Base-by-base conservation (phyloP, 2,113 vertebrate genomes). In the Burhinus bistriatus region DNA sequence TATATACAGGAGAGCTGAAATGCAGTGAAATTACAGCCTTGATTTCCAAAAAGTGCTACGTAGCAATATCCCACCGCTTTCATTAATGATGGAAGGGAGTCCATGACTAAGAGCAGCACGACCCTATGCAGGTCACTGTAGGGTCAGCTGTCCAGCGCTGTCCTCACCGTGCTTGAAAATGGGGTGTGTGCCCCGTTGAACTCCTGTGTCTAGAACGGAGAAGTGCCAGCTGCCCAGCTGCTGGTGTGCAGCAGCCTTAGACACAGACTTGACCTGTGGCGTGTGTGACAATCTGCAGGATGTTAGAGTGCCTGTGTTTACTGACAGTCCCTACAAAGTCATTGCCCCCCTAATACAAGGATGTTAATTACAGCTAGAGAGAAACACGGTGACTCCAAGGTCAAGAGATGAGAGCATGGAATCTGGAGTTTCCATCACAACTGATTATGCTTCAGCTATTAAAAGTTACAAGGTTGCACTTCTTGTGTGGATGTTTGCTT, bases 361-460 rank as follows among this genome's bases (percentile, higher is more conserved):
- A 30, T 71, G 51, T 91, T 91, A 52, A 72, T 84, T 90, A 70
- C 54, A 80, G 61, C 44, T 20, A 44, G 64, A 49, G 55, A 83
- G 65, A 76, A 92, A 57, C 21, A 5, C 9, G 15, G 79, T 57
- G 83, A 86, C 61, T 95, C 34, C 90, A 96, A 96, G 96, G 96
- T 97, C 80, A 5, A 45, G 88, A 79, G 68, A 92, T 61, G 73
- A 79, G 70, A 65, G 44, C 2, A 0, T 59, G 62, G 77, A 89
- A 95, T 92, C 83, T 87, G 90, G 70, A 93, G 65, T 90, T 95
- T 66, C 75, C 82, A 83, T 94, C 87, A 83, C 54, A 83, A 86
- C 36, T 96, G 80, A 94, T 96, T 92, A n/a, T 68, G 58, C 69
- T 84, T 54, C 79, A 82, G 87, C 84, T 97, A 95, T 93, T 96